phyloP scores from a whole-genome alignment of 2,113 vertebrate species.

The Lathamus discolor region DNA sequence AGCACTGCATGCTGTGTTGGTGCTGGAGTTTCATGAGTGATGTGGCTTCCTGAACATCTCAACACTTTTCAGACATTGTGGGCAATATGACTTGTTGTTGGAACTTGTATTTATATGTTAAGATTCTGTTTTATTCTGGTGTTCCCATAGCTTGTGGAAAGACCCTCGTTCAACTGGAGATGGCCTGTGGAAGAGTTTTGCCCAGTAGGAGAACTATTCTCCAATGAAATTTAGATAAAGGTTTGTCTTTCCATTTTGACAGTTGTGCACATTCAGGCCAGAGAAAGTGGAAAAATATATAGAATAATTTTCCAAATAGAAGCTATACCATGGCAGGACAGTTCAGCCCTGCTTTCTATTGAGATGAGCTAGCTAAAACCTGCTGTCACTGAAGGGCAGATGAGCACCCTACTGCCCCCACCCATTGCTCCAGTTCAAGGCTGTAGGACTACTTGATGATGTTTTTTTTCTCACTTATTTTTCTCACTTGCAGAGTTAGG shows the following conservation, averaged over 20 bases:
- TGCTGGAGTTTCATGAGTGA: accelerated
- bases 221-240: not conserved
- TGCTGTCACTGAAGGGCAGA: not conserved
- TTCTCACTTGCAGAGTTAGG: not conserved
- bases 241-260: not conserved
- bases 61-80: not conserved
- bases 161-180: not conserved
- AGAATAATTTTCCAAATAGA: not conserved
- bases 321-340: not conserved
- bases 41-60: not conserved
- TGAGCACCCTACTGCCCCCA: not conserved
- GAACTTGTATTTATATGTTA: not conserved
- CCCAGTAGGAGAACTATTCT: not conserved
- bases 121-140: not conserved
- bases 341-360: not conserved
- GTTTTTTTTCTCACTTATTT: not conserved
- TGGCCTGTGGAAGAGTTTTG: not conserved
- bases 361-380: not conserved
- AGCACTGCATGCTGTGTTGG: not conserved
- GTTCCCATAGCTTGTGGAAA: not conserved
- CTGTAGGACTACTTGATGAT: not conserved
- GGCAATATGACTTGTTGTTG: not conserved
- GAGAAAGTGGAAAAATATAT: not conserved
- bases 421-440: not conserved
- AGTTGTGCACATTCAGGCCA: not conserved